Conservation (phyloP, 1,140 invertebrate species). For the Lycorma delicatula region DNA sequence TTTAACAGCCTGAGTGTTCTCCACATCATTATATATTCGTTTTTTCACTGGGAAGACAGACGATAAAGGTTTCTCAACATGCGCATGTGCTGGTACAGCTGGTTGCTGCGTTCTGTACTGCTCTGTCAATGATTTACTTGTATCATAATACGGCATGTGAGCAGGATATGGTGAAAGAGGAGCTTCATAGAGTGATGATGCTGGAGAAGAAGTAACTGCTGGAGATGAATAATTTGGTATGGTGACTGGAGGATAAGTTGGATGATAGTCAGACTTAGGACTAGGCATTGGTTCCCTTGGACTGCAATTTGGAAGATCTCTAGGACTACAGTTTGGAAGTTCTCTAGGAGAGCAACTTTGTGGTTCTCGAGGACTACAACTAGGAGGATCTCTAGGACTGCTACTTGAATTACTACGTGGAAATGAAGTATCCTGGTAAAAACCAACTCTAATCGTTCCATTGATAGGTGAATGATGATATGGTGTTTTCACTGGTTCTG, state of each 20-base stretch:
- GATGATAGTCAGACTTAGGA: constrained; percentile 17
- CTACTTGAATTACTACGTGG: constrained; percentile 60
- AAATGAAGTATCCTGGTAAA: constrained; percentile 63
- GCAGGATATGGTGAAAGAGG: constrained; percentile 20
- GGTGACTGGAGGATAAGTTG: constrained; percentile 11
- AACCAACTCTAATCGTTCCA: constrained; percentile 62
- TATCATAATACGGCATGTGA: constrained; percentile 22
- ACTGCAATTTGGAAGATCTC: constrained; percentile 21
- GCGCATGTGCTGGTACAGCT: neutral
- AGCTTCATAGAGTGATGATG: constrained; percentile 11
- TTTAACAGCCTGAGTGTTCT: constrained; percentile 15
- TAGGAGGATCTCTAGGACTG: constrained; percentile 29
- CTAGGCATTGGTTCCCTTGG: constrained; percentile 17
- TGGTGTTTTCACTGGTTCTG: constrained; percentile 51
- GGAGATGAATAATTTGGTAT: constrained; percentile 15
- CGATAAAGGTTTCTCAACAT: constrained; percentile 11
- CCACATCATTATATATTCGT: constrained; percentile 46
- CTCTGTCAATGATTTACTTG: constrained; percentile 17
- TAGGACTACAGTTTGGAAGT: constrained; percentile 22
- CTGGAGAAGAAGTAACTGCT: constrained; percentile 5
- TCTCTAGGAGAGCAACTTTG: constrained; percentile 22
- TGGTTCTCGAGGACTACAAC: constrained; percentile 29
- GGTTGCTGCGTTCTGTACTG: constrained; percentile 17
- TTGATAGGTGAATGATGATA: constrained; percentile 55
- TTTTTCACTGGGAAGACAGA: constrained; percentile 45